Evolutionary conservation across 2,797 vertebrate species (phyloP), one percentile per base, ranked within the genome.

Genomic region (Schizopygopsis malacanthus): DNA sequence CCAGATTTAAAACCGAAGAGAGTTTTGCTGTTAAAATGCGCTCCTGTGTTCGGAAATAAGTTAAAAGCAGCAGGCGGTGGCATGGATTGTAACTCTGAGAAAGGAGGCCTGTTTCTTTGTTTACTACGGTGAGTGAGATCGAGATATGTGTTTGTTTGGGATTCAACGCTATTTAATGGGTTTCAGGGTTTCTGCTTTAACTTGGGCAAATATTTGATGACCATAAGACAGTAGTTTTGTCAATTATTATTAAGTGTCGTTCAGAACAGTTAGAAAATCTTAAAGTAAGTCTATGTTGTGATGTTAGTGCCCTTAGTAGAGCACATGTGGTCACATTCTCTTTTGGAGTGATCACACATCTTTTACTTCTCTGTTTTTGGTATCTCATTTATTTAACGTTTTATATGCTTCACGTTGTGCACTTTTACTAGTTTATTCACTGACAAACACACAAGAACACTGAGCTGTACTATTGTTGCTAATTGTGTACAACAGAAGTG

Each of bases 401-500:
- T 61, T 25, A n/a, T 56, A 8, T 61, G 54, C 39, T 45, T 79
- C 22, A 61, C 56, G 12, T 47, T 81, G 28, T 33, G 79, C 79
- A 52, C 45, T 69, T 67, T 37, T 13, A 22, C 33, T n/a, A 37
- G 18, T 76, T 79, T 25, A 33, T 56, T 43, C 43, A 43, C 73
- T 20, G 50, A 56, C 43, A 50, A n/a, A 75, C 56, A 75, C 56
- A 61, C 81, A 15, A 47, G 52, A 52, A 11, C 70, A 33, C 10
- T 20, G 72, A 50, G 50, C 43, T 84, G 61, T 43, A 56, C 16
- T 56, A 1, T 69, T 72, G 50, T 28, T 0, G 56, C 70, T 33
- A 16, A 69, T 43, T 47, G 82, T 50, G 65, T 18, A 50, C 77
- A 77, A 71, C 18, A 85, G 82, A 50, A 9, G 84, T 87, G 43